Base-by-base conservation (phyloP, 1,140 invertebrate species). In the Drosophila arawakana region DNA sequence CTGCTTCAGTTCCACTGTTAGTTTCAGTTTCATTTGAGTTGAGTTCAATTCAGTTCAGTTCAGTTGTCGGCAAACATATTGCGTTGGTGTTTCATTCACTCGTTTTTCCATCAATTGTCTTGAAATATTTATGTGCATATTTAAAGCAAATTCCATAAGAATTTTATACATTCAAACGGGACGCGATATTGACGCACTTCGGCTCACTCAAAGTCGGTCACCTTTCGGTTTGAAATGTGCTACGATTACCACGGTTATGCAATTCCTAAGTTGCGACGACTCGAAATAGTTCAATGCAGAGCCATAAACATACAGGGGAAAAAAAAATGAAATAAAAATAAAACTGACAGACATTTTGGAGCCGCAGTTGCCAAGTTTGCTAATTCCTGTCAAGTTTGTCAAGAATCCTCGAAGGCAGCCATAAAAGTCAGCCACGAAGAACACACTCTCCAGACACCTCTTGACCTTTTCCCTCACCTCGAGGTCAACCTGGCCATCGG, bases 401-500 rank as follows among this genome's bases (percentile, higher is more conserved):
- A 30, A 30, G 57, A 76, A 79, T 43, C 58, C 73, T 63, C 52
- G 50, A 52, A 57, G 41, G 35, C 46, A 18, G 71, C 49, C 55
- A n/a, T 43, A 50, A 76, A 61, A 76, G 58, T 76, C 73, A 63
- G 47, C 43, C 10, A 15, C 11, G 50, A 30, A 30, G 25, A 3
- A 30, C 25, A 30, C 37, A 35, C 58, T 47, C 65, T 50, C 30
- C n/a, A 49, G 46, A 68, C 75, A 50, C 44, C 10, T 39, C 37
- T 78, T 81, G 82, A 85, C 82, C 82, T 86, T 86, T 62, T 78
- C 30, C 37, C 52, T 65, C 70, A 67, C 66, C 49, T 71, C 71
- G 79, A 81, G 79, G 79, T 57, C 66, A 47, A 15, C 52, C 55
- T 11, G 34, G 10, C 18, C 21, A 35, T 41, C 34, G 35, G 37